These are phyloP conservation scores for Agapornis canus DNA, from an alignment of 2,797 vertebrate species.

Conservation along the genomic window DNA sequence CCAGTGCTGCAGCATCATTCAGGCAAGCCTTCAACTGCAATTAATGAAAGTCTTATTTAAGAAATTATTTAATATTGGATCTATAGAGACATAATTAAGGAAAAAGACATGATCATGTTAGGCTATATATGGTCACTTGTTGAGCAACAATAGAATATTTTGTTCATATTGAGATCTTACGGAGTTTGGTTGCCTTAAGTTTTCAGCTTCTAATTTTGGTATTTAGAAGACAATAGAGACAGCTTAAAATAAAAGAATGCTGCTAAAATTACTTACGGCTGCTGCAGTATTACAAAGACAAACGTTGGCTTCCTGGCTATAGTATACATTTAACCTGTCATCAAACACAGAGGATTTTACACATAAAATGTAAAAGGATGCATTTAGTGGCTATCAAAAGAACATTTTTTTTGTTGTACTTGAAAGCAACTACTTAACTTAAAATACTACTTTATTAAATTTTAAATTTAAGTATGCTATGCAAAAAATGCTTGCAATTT, in stretches of 20 bases:
- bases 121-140: constrained; percentile 48
- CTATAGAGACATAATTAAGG: neutral
- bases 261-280: constrained; percentile 60
- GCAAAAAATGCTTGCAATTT: constrained; percentile 64
- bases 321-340: constrained; percentile 73
- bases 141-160: constrained; percentile 61
- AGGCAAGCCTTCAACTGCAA: neutral
- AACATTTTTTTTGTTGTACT: constrained; percentile 60
- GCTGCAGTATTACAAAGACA: constrained; percentile 54
- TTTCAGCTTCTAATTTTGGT: constrained; percentile 75
- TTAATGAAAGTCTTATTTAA: neutral
- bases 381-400: constrained; percentile 57
- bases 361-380: constrained; percentile 69
- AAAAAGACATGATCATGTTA: constrained; percentile 7
- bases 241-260: constrained; percentile 76
- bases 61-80: neutral
- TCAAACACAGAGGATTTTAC: constrained; percentile 65
- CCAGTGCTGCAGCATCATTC: neutral
- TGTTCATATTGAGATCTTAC: constrained; percentile 56
- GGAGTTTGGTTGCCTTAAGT: constrained; percentile 66
- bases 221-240: constrained; percentile 75
- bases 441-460: constrained; percentile 69
- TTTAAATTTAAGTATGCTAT: constrained; percentile 73
- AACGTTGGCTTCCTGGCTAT: constrained; percentile 55
- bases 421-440: constrained; percentile 66